Evolutionary conservation across 2,113 vertebrate genomes (phyloP), one percentile per base, ranked within the genome.

Genomic region (Narcine bancroftii): DNA sequence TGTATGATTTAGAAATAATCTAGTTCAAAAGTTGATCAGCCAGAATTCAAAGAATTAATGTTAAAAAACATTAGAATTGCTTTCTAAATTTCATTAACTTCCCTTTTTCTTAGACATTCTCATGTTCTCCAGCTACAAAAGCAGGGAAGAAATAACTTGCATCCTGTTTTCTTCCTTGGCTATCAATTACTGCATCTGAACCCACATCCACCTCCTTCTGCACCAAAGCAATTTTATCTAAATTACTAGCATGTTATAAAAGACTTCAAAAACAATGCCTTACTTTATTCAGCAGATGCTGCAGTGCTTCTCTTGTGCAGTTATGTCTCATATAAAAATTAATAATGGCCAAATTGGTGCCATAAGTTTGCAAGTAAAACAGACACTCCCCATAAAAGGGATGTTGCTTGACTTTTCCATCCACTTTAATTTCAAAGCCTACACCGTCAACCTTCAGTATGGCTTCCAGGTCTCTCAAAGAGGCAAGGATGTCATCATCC

Each of bases 301-400:
- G 94, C 53, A 99, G 94, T 0, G 99, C 98, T 93, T 99, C 98
- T 53, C 95, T 95, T 95, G 98, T 95, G 93, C 96, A 96, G 94
- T 96, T 97, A 10, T 98, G 98, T 24, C 97, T 96, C 97, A 99
- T 94, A 79, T 98, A 97, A 95, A 99, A 99, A 95, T 97, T 96
- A 95, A 98, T 95, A 93, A 98, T 96, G 0, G 97, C 97, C 94
- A 99, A 95, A 94, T 98, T 97, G 91, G 98, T 98, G 92, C 98
- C 96, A 0, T 99, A 99, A 29, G 94, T 95, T 92, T 97, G 97
- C 93, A 99, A 95, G 94, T 99, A 99, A 95, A 97, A 97, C 92
- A 99, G 96, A 93, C 97, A 98, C 95, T 99, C 99, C 92, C 97
- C 97, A 93, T 98, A 97, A 94, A 96, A 95, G 92, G 91, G 94